A percentile compares a stretch with the other conserved stretches of the same genome.
phyloP scores from a whole-genome alignment of 2,797 vertebrate genomes.

The Lacerta bilineata region DNA sequence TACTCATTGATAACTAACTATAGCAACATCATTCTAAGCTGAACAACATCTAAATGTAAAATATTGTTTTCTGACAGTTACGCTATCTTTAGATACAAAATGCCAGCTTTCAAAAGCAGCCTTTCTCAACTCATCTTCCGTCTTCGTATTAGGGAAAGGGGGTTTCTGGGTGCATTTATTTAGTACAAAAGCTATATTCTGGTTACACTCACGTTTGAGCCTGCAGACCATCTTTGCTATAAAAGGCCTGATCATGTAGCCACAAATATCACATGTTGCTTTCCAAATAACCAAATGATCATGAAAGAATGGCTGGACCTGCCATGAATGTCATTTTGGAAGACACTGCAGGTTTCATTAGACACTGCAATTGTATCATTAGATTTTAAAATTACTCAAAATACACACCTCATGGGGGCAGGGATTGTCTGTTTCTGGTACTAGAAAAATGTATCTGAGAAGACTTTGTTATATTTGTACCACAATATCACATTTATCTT shows the following conservation, averaged over 20 bases:
- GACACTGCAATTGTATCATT: neutral
- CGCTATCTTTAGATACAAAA: neutral
- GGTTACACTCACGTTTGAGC: neutral
- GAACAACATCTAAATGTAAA: neutral
- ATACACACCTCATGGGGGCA: neutral
- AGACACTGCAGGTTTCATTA: neutral
- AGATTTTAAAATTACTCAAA: neutral
- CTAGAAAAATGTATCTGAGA: neutral
- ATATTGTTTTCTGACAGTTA: neutral
- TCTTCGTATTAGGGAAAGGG: too few species aligned
- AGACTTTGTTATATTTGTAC: neutral
- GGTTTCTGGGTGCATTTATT: neutral
- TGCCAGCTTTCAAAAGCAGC: too few species aligned
- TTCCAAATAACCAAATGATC: neutral
- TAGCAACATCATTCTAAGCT: too few species aligned
- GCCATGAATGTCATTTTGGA: neutral
- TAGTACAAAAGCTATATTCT: neutral
- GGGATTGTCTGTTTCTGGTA: neutral
- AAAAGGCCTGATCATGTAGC: neutral
- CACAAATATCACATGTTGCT: neutral
- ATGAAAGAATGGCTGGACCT: neutral
- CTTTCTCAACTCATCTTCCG: neutral
- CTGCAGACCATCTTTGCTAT: neutral
- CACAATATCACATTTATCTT: neutral
- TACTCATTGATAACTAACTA: too few species aligned